Evolutionary conservation across 2,113 vertebrate species (phyloP), one percentile per base, ranked within the genome.

Genomic region (Bucco capensis): DNA sequence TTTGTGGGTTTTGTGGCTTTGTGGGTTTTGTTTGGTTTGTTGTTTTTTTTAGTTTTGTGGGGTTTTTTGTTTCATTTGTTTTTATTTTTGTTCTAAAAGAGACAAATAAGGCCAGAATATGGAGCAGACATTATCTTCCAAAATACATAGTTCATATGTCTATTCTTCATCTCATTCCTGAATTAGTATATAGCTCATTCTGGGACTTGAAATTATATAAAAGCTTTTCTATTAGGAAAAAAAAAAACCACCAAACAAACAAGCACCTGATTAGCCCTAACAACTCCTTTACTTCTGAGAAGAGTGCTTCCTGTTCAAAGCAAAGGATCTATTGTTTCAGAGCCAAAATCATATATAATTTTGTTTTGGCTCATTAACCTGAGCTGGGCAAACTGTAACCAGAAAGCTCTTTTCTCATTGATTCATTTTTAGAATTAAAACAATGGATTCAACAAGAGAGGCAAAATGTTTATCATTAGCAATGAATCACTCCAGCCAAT

Each of bases 301-400:
- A 66, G 13, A 58, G 8, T 27, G 6, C 17, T 42, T 83, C 80
- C 54, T 71, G 10, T 24, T 88, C 70, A 75, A 74, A 94, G 73
- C 50, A 74, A 85, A 70, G 0, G 1, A 54, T 44, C 33, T 46
- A 54, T 74, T 83, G 77, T 86, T 92, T 83, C 27, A 60, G 31
- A 89, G 64, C 47, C 49, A 64, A 69, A 61, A 74, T 19, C 3
- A 2, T 17, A 21, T 33, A 46, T 72, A 83, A 72, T 93, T 90
- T 74, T 83, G 57, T 8, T 90, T 84, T 65, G 75, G 80, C 80
- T 90, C 90, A 90, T 83, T 95, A 85, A 94, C 83, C 75, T 88
- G 74, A 89, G 44, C 66, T 92, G 44, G 44, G 83, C n/a, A 95
- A 80, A 16, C 28, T 56, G n/a, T 81, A 95, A 94, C 91, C 50